Evolutionary conservation across 1,140 invertebrate genomes (phyloP).

Genomic region (Brachionus sp.): DNA sequence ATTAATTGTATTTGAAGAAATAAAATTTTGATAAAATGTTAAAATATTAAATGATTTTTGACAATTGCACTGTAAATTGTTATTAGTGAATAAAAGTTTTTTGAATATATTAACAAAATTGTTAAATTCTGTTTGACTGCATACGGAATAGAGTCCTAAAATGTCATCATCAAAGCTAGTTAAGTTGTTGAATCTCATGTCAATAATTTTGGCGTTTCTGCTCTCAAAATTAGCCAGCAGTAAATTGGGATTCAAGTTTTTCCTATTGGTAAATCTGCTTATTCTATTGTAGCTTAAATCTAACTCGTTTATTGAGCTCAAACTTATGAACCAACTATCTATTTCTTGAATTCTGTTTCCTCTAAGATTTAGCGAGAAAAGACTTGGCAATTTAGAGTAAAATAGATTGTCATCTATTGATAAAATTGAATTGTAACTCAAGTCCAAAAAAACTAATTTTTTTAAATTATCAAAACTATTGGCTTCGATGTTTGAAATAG

Average conservation of each 20-base stretch:
- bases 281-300: constrained; percentile 42
- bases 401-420: neutral
- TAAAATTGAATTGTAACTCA: constrained; percentile 19
- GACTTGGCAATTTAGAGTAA: constrained; percentile 6
- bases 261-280: neutral
- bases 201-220: neutral
- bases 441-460: neutral
- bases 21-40: constrained; percentile 27
- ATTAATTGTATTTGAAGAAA: neutral
- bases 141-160: neutral
- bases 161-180: constrained; percentile 4
- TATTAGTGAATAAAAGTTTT: neutral
- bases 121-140: neutral
- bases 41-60: neutral
- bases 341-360: constrained; percentile 3
- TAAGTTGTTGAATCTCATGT: constrained; percentile 24
- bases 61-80: neutral
- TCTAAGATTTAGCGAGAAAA: neutral
- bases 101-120: constrained; percentile 36
- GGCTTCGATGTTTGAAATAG: neutral
- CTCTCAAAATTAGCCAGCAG: neutral
- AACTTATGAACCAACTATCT: constrained; percentile 39
- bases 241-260: neutral
- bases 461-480: neutral
- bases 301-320: neutral